Percentiles rank a stretch among this genome's conserved stretches.
phyloP scores from a whole-genome alignment of 2,797 vertebrate genomes.

The Chiroxiphia lanceolata region DNA sequence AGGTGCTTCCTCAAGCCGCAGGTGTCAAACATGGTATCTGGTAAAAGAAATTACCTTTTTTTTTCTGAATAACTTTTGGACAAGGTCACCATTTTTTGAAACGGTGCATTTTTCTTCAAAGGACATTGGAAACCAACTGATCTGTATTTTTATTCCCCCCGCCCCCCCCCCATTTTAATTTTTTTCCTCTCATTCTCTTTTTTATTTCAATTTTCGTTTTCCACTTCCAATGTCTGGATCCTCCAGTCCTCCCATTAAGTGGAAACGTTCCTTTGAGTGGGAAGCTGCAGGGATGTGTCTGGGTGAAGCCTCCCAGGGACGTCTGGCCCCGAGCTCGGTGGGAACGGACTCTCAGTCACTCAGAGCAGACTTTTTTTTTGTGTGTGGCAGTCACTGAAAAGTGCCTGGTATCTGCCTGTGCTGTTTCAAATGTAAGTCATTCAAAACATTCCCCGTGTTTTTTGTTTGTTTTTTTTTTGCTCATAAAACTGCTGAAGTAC shows the following conservation, averaged over 20 bases:
- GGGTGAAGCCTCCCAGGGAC: background rate
- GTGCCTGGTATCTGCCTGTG: background rate
- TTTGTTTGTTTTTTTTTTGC: background rate
- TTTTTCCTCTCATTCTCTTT: background rate
- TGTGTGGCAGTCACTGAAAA: background rate
- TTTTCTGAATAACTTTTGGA: background rate
- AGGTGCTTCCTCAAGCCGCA: background rate
- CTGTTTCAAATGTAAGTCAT: conserved; percentile 35
- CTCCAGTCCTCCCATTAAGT: background rate
- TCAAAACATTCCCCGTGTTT: conserved; percentile 40
- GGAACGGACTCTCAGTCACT: background rate
- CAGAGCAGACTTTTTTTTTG: background rate
- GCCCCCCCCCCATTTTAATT: background rate
- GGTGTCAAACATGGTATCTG: rapidly evolving
- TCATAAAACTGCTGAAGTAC: conserved; percentile 59
- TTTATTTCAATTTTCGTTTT: background rate
- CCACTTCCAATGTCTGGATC: background rate
- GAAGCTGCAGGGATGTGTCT: conserved; percentile 32
- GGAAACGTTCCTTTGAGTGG: conserved; percentile 39
- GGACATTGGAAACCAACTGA: background rate
- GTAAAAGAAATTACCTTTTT: background rate
- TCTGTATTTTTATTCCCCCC: background rate
- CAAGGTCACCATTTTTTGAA: background rate
- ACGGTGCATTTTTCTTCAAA: background rate
- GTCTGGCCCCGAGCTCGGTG: background rate